Base-by-base conservation (phyloP, 2,888 invertebrate species). In the Ormyrus labotus region DNA sequence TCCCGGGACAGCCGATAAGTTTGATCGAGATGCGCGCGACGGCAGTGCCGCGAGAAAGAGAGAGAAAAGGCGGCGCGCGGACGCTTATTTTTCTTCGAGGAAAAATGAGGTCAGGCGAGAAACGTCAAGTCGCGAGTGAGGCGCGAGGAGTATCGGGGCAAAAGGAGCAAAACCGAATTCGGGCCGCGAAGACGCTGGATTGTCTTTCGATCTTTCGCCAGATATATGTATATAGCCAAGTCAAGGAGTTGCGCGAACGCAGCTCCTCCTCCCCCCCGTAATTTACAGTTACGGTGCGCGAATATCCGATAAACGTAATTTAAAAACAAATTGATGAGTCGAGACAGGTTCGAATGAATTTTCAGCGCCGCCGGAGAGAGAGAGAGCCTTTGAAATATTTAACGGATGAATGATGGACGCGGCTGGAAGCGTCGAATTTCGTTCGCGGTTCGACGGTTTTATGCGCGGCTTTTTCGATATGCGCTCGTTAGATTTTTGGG, bases 351-450 rank as follows among this genome's bases (percentile, higher is more conserved):
- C 34, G 34, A 34, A 34, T 34, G 34, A 34, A 34, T 34, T 34
- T 34, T 34, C 13, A 64, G 61, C 8, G 4, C 34, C 34, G 34
- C 34, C 19, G 2, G 34, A 2, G 34, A 34, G 34, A 51, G 10
- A 34, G 19, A 11, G 13, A 51, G 45, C 47, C 53, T 72, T 72
- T 47, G 64, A 72, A 72, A 63, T 64, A 72, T 72, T 72, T 64
- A 72, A n/a, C 53, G 13, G 53, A 47, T 55, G 63, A 48, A 5
- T 64, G 72, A 72, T 55, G 63, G 72, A 64, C 64, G 47, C 64
- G 47, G 55, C 34, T 2, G 47, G 13, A 13, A 61, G 53, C 64
- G 64, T 72, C 63, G 55, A 63, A 53, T 47, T 13, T 5, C 13
- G 8, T 13, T 34, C 11, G 47, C 13, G 9, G 10, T 51, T 71